Conservation (phyloP, 2,113 vertebrate species). For the Thalassarche chlororhynchos region DNA sequence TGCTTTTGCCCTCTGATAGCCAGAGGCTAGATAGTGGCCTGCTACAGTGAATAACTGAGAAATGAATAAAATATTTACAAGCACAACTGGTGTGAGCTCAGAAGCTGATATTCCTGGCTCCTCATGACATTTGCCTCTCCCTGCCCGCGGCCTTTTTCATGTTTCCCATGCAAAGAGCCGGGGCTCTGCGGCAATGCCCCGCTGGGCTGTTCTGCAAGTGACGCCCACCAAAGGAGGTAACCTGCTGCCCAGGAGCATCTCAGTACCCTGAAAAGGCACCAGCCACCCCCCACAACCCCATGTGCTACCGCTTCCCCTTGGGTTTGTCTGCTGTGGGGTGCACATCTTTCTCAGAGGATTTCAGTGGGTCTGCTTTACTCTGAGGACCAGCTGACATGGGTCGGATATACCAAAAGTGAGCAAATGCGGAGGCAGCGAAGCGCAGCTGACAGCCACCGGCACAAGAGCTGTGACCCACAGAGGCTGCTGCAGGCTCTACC, state of each 20-base stretch:
- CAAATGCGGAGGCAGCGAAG: background rate
- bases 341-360: background rate
- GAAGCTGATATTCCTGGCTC: background rate
- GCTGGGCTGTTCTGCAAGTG: background rate
- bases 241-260: background rate
- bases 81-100: background rate
- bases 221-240: background rate
- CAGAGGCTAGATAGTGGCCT: background rate
- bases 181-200: rapidly evolving
- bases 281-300: background rate
- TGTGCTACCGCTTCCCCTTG: background rate
- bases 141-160: background rate
- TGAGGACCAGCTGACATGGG: background rate
- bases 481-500: background rate
- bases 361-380: background rate
- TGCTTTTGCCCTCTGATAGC: background rate
- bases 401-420: background rate
- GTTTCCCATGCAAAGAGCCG: background rate
- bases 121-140: background rate
- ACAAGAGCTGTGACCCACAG: rapidly evolving
- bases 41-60: background rate
- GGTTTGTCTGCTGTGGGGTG: background rate
- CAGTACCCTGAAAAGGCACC: background rate
- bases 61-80: background rate
- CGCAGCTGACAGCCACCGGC: background rate